A percentile compares a stretch with the other conserved stretches of the same genome.
Conservation (phyloP, 92 coral and sea anemone species). For the Paramuricea clavata region DNA sequence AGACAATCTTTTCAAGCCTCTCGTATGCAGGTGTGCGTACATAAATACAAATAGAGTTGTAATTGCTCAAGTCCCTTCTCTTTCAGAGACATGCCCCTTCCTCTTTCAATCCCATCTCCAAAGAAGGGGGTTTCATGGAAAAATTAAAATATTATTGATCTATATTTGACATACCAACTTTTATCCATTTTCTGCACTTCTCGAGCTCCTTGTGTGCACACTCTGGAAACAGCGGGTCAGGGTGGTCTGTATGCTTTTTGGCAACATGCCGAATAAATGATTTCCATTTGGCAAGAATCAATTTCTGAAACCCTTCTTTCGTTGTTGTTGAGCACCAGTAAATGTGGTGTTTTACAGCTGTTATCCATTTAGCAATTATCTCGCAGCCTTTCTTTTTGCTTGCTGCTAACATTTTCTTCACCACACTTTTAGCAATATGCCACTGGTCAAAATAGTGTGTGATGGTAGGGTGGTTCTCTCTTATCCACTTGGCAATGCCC, state of each 20-base stretch:
- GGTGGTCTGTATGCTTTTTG: slow-evolving; percentile 55
- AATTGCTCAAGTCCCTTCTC: not conserved
- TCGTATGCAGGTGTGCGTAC: slow-evolving; percentile 62
- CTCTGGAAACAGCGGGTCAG: slow-evolving; percentile 40
- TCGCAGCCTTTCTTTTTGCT: slow-evolving; percentile 54
- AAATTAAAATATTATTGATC: slow-evolving; percentile 5
- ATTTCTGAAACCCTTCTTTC: slow-evolving; percentile 52
- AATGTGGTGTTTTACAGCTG: slow-evolving; percentile 54
- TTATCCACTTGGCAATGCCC: slow-evolving; percentile 61
- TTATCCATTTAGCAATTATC: slow-evolving; percentile 43
- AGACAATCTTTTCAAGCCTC: slow-evolving; percentile 45
- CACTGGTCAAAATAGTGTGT: slow-evolving; percentile 60
- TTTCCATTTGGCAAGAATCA: slow-evolving; percentile 64
- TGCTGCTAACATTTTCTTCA: slow-evolving; percentile 54
- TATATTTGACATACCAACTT: slow-evolving; percentile 40
- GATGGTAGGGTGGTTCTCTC: slow-evolving; percentile 51
- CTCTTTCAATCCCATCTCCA: not conserved
- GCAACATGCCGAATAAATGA: slow-evolving; percentile 58
- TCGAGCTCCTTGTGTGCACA: slow-evolving; percentile 58
- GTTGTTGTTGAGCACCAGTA: slow-evolving; percentile 61
- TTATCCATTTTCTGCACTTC: slow-evolving; percentile 49
- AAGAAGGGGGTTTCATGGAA: not conserved
- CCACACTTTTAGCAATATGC: slow-evolving; percentile 55
- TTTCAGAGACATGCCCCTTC: not conserved
- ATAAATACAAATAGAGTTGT: slow-evolving; percentile 17